Conservation (phyloP, 2,888 invertebrate species). For the Napeogenes sylphis region DNA sequence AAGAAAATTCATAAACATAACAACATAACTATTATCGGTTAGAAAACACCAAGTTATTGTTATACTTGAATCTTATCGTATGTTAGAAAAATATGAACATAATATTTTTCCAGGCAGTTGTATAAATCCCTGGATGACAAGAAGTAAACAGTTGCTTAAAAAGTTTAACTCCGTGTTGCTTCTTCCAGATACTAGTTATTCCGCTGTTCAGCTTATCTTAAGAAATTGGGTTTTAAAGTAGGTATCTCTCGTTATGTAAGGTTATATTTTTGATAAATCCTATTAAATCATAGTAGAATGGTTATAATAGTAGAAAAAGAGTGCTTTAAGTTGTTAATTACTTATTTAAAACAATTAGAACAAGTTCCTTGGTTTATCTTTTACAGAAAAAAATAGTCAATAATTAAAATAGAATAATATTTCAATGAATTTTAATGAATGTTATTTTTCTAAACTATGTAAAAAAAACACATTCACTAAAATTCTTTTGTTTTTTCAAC, state of each 20-base stretch:
- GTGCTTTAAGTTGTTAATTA: too few relatives aligned
- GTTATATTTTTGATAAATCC: not conserved
- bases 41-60: conserved; percentile 8
- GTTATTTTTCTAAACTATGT: too few relatives aligned
- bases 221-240: conserved; percentile 44
- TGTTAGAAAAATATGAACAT: not conserved
- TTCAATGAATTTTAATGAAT: too few relatives aligned
- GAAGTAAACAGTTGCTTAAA: conserved; percentile 44
- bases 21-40: conserved; percentile 56
- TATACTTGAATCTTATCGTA: not conserved
- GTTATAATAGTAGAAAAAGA: too few relatives aligned
- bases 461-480: too few relatives aligned
- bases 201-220: conserved; percentile 44
- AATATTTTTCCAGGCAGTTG: conserved; percentile 46
- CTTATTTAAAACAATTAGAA: too few relatives aligned
- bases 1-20: conserved; percentile 49
- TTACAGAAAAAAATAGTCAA: too few relatives aligned
- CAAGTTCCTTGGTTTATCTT: too few relatives aligned
- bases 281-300: not conserved
- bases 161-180: conserved; percentile 47
- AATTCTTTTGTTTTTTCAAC: too few relatives aligned
- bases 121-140: conserved; percentile 54
- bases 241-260: not conserved
- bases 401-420: too few relatives aligned
- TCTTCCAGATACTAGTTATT: conserved; percentile 50